Evolutionary conservation across 1,140 invertebrate species (phyloP), one percentile per base, ranked within the genome.

Genomic region (Coboldia fuscipes): DNA sequence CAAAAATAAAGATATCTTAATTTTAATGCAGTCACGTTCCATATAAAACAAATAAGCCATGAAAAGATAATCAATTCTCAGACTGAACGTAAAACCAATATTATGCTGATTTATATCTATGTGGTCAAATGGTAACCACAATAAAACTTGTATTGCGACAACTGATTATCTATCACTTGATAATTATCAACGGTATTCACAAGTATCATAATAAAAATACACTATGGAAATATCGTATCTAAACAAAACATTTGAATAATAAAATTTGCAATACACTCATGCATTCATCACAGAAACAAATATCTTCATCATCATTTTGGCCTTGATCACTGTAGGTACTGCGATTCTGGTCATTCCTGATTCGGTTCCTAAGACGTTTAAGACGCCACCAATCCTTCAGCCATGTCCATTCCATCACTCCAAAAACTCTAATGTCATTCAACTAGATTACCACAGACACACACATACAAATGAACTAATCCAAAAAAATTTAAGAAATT

Each of bases 331-430:
- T 32, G 27, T 38, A 31, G 30, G 24, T 34, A 14, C 37, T 33
- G 28, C 37, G 45, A 37, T 46, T 41, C 20, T 47, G 39, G 20
- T 38, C 37, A 34, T 50, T 42, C 15, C 23, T 19, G 22, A 23
- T 15, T 23, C 23, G 32, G 23, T 13, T 16, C 6, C 18, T 12
- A 16, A 14, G 32, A 10, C 23, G 33, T 52, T 73, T 75, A 23
- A 76, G 58, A 37, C 71, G 61, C 72, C 73, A 75, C 72, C 72
- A 76, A 53, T 76, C 71, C 54, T 73, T 75, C 44, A 74, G 63
- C 71, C 71, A 75, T 38, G 68, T 65, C 71, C 72, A 75, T 53
- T 76, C 72, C 70, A 75, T 75, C n/a, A n/a, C n/a, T n/a, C n/a
- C n/a, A n/a, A n/a, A n/a, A n/a, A n/a, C n/a, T n/a, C n/a, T n/a